Conservation (phyloP, 2,797 vertebrate species). For the Macroramphosus scolopax region DNA sequence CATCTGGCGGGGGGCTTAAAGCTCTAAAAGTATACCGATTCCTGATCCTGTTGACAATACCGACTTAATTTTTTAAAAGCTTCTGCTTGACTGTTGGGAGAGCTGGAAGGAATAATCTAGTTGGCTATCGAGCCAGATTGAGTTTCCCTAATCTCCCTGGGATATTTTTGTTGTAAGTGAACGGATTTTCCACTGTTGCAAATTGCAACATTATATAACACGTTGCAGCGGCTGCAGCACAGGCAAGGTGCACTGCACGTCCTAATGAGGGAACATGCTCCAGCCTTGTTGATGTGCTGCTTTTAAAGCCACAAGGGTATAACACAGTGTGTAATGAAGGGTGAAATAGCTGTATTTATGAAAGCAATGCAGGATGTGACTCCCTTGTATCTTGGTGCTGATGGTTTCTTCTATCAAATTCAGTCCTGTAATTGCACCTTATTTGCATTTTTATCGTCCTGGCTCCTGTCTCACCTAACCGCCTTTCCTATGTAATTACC, state of each 20-base stretch:
- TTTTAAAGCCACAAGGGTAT: slow-evolving; percentile 37
- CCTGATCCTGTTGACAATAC: slow-evolving; percentile 65
- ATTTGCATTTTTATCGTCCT: slow-evolving; percentile 44
- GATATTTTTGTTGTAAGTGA: slow-evolving; percentile 55
- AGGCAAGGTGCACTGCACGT: slow-evolving; percentile 26
- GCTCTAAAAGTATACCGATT: slow-evolving; percentile 58
- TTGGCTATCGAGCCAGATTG: slow-evolving; percentile 61
- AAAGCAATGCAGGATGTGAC: slow-evolving; percentile 45
- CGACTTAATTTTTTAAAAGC: slow-evolving; percentile 65
- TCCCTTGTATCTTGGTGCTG: slow-evolving; percentile 38
- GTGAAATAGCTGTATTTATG: slow-evolving; percentile 68
- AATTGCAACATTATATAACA: slow-evolving; percentile 52
- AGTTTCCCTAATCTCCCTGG: slow-evolving; percentile 61
- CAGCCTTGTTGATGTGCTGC: slow-evolving; percentile 24
- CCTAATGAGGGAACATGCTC: slow-evolving; percentile 20
- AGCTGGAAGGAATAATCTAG: slow-evolving; percentile 65
- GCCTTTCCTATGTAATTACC: slow-evolving; percentile 56
- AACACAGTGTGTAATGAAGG: slow-evolving; percentile 62
- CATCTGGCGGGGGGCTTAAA: slow-evolving; percentile 68
- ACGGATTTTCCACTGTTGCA: slow-evolving; percentile 56
- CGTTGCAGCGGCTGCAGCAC: slow-evolving; percentile 35
- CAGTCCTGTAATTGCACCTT: slow-evolving; percentile 42
- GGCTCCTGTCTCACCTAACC: slow-evolving; percentile 32
- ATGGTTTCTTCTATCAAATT: slow-evolving; percentile 51
- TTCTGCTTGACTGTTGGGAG: slow-evolving; percentile 37